These are phyloP conservation scores for Clangula hyemalis DNA, from an alignment of 2,797 vertebrate species.

Conservation along the genomic window DNA sequence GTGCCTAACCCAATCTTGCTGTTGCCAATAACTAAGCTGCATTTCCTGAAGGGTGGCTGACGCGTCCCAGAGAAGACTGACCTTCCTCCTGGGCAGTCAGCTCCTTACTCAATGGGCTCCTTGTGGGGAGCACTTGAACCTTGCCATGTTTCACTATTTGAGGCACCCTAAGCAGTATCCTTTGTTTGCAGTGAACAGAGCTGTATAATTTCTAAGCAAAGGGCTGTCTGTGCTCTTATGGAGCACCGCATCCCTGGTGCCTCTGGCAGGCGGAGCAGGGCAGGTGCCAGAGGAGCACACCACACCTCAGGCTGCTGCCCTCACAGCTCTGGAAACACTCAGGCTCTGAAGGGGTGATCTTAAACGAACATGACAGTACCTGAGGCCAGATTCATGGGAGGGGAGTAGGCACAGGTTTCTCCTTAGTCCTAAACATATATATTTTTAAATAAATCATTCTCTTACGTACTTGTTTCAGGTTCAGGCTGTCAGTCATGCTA, in stretches of 20 bases:
- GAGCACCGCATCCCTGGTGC: too few relatives aligned
- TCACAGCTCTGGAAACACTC: background rate
- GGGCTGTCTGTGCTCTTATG: background rate
- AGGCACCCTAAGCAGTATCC: background rate
- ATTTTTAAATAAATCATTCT: background rate
- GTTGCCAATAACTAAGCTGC: background rate
- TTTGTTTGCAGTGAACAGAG: background rate
- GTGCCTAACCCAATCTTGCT: background rate
- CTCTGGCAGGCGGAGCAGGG: background rate
- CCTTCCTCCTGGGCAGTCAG: background rate
- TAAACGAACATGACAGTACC: accelerated
- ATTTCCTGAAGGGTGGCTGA: background rate
- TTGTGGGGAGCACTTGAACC: background rate
- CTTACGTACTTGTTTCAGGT: background rate
- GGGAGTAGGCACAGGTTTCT: background rate
- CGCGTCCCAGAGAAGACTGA: accelerated
- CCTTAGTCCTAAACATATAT: background rate
- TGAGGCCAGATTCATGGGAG: background rate
- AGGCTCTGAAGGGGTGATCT: background rate
- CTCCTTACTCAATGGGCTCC: background rate
- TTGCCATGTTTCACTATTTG: background rate
- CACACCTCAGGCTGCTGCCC: background rate
- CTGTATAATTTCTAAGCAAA: background rate
- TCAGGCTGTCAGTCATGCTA: background rate
- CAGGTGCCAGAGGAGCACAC: background rate